phyloP scores from a whole-genome alignment of 2,888 invertebrate species.

The Ischnura elegans region DNA sequence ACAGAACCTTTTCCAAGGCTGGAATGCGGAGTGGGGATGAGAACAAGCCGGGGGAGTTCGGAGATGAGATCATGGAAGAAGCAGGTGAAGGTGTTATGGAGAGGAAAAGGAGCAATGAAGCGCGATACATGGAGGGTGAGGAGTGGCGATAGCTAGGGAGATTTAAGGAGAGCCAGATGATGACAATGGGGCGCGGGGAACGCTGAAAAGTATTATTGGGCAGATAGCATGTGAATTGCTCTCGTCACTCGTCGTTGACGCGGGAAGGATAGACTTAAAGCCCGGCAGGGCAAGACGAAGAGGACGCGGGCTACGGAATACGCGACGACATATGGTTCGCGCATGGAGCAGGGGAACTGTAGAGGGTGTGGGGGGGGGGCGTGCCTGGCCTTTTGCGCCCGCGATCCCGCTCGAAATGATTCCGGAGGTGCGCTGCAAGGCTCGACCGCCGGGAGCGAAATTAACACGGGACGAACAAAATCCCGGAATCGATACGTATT shows the following conservation, averaged over 20 bases:
- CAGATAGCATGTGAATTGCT: neutral
- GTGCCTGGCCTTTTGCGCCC: neutral
- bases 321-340: slow-evolving; percentile 13
- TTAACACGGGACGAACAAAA: neutral
- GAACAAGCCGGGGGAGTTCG: too few species aligned
- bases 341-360: too few species aligned
- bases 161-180: too few species aligned
- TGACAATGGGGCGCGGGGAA: too few species aligned
- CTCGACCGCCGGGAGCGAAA: neutral
- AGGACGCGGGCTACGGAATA: neutral
- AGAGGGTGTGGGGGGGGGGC: neutral
- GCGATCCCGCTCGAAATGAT: neutral
- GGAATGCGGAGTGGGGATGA: too few species aligned
- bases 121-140: too few species aligned
- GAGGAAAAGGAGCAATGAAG: too few species aligned
- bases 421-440: neutral
- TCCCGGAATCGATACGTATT: neutral
- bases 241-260: neutral
- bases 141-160: too few species aligned
- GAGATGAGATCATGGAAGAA: too few species aligned
- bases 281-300: neutral
- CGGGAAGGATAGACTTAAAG: neutral
- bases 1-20: too few species aligned
- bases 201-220: too few species aligned
- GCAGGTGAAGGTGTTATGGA: too few species aligned